These are phyloP conservation scores for Salpingus planirostris DNA, from an alignment of 2,888 invertebrate species.

Conservation along the genomic window DNA sequence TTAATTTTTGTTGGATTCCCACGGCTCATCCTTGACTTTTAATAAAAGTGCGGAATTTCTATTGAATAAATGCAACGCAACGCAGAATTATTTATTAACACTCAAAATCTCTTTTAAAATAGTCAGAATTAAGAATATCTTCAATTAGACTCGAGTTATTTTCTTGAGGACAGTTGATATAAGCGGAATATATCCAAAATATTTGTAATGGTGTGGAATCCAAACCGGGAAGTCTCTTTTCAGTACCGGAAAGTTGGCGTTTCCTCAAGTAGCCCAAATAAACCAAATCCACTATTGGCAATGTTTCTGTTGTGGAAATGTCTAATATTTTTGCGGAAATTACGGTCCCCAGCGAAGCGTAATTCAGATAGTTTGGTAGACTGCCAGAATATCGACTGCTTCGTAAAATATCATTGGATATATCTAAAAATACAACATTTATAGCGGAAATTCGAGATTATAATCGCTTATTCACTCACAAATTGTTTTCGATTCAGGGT, in stretches of 20 bases:
- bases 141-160: slow-evolving; percentile 3
- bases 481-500: slow-evolving; percentile 5
- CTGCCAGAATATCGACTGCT: slow-evolving; percentile 21
- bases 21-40: too few species aligned
- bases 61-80: neutral
- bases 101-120: slow-evolving; percentile 8
- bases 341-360: slow-evolving; percentile 27
- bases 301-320: slow-evolving; percentile 70
- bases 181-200: slow-evolving; percentile 39
- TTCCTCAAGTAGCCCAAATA: slow-evolving; percentile 71
- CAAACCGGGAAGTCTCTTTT: slow-evolving; percentile 60
- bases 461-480: slow-evolving; percentile 3
- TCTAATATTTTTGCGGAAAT: slow-evolving; percentile 20
- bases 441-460: neutral
- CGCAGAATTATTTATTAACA: too few species aligned
- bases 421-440: too few species aligned
- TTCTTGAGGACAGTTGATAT: slow-evolving; percentile 1
- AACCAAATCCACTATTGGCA: slow-evolving; percentile 79
- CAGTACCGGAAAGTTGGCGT: slow-evolving; percentile 55
- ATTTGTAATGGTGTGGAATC: slow-evolving; percentile 53
- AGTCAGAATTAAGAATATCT: slow-evolving; percentile 3
- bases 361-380: slow-evolving; percentile 30
- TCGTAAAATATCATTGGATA: too few species aligned
- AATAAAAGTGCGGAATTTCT: too few species aligned
- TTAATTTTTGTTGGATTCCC: too few species aligned